Percentiles rank a stretch among this genome's conserved stretches.
phyloP scores from a whole-genome alignment of 2,888 invertebrate genomes.

The Acronicta alni region DNA sequence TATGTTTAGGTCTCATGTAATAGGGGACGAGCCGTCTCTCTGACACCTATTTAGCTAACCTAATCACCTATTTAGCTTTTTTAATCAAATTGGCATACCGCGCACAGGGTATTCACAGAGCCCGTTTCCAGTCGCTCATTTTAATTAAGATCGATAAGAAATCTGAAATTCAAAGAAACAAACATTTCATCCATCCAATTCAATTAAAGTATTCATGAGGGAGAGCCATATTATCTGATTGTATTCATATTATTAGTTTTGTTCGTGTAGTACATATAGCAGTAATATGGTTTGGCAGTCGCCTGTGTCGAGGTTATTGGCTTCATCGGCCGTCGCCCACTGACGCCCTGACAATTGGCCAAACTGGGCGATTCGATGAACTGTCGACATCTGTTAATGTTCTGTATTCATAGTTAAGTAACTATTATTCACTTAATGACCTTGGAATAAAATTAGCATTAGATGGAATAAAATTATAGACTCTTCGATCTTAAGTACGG shows the following conservation, averaged over 20 bases:
- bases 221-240: background rate
- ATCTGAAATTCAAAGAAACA: background rate
- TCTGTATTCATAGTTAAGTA: conserved; percentile 11
- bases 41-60: too few relatives aligned
- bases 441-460: too few relatives aligned
- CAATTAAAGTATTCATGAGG: background rate
- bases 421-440: conserved; percentile 21
- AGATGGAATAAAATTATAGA: too few relatives aligned
- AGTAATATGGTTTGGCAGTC: conserved; percentile 33
- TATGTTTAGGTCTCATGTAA: too few relatives aligned
- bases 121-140: background rate
- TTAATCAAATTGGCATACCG: background rate
- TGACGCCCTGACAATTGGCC: conserved; percentile 30
- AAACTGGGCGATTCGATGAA: conserved; percentile 42
- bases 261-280: conserved; percentile 3
- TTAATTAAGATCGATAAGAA: background rate
- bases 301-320: conserved; percentile 50
- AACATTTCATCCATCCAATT: too few relatives aligned
- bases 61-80: too few relatives aligned
- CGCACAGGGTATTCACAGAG: background rate
- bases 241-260: conserved; percentile 1
- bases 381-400: conserved; percentile 24
- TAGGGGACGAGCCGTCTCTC: too few relatives aligned
- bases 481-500: too few relatives aligned
- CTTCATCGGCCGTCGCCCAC: conserved; percentile 48